A percentile compares a stretch with the other conserved stretches of the same genome.
phyloP scores from a whole-genome alignment of 2,797 vertebrate species.

The Iguana delicatissima region DNA sequence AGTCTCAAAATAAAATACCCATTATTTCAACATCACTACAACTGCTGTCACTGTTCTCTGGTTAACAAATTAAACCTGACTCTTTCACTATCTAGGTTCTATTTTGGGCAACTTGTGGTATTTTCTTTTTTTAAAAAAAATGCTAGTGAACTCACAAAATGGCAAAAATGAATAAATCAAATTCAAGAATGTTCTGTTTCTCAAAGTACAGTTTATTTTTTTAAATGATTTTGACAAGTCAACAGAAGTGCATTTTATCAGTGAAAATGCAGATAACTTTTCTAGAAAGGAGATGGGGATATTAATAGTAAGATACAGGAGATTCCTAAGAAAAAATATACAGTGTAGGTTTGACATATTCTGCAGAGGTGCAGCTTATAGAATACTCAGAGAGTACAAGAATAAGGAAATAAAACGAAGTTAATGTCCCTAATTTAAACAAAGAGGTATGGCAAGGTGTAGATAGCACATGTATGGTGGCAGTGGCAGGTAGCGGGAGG shows the following conservation, averaged over 20 bases:
- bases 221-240: neutral
- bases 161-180: slow-evolving; percentile 21
- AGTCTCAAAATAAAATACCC: slow-evolving; percentile 33
- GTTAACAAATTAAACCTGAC: slow-evolving; percentile 36
- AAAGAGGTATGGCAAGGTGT: neutral
- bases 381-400: too few relatives aligned
- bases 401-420: neutral
- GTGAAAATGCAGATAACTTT: neutral
- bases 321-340: neutral
- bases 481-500: too few relatives aligned
- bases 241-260: slow-evolving; percentile 11
- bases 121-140: neutral
- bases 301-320: neutral
- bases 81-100: slow-evolving; percentile 9
- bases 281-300: neutral
- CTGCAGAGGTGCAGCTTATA: neutral
- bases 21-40: slow-evolving; percentile 18
- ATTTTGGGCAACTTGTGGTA: slow-evolving; percentile 29
- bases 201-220: neutral
- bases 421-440: too few relatives aligned
- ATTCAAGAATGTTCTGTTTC: neutral
- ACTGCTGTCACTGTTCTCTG: neutral
- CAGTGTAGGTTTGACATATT: neutral
- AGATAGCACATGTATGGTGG: neutral
- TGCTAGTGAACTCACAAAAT: slow-evolving; percentile 12